Base-by-base conservation (phyloP, 1,140 invertebrate genomes). In the Onthophagus taurus region DNA sequence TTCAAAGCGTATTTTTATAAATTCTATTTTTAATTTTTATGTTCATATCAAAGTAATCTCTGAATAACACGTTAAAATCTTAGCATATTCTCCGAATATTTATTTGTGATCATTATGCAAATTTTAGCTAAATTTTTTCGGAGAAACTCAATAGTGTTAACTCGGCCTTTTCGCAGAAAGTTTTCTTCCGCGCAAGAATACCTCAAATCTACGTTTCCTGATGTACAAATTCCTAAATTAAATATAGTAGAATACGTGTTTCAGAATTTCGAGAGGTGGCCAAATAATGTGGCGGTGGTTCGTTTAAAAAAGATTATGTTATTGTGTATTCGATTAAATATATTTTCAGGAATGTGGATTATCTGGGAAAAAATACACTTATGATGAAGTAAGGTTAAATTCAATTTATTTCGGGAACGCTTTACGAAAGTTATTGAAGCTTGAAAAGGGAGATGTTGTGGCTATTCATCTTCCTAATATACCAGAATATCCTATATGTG, bases 321-420 rank as follows among this genome's bases (percentile, higher is more conserved):
- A n/a, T n/a, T n/a, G n/a, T n/a, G n/a, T 43, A 52, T 48, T 49
- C 23, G n/a, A 26, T 26, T 26, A n/a, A 26, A 26, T 7, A 7
- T 26, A 26, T 41, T 20, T 29, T 5, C 53, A 88, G 84, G 71
- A 79, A 47, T 85, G 83, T 50, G 77, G 74, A 3, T 45, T 80
- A 1, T 84, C 81, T 2, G 80, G 80, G 8, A 67, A 77, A 47
- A 72, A 74, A 17, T 87, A 84, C 47, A 87, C 79, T 0, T 89
- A 76, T 49, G 68, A 69, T 2, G 64, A 87, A 55, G 50, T 83
- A 4, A 70, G 79, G 34, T 75, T 74, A 38, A 62, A 72, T 20
- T 70, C 74, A 6, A 73, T 72, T 52, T 78, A 74, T 31, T 70
- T 89, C n/a, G 83, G 76, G 1, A 78, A 79, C 31, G 78, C 77